Conservation (phyloP, 2,888 invertebrate species). For the Agrilus biguttatus region DNA sequence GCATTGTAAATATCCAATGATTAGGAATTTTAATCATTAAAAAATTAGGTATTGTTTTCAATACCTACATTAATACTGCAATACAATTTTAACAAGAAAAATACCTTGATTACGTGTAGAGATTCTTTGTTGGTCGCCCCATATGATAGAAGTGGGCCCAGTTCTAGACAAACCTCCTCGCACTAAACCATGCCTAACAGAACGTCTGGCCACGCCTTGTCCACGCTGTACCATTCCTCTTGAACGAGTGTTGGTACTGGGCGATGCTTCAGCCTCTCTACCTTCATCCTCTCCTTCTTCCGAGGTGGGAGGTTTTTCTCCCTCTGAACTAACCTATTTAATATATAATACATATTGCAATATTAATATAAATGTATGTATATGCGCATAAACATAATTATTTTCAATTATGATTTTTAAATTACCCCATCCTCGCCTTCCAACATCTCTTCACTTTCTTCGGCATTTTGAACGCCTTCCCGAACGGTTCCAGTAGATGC, state of each 20-base stretch:
- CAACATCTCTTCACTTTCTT: slow-evolving; percentile 21
- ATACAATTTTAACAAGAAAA: too few species aligned
- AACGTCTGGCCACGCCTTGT: slow-evolving; percentile 13
- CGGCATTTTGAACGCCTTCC: slow-evolving; percentile 18
- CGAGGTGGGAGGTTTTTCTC: slow-evolving; percentile 40
- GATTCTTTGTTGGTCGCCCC: slow-evolving; percentile 28
- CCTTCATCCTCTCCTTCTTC: slow-evolving; percentile 51
- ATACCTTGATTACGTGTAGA: background rate
- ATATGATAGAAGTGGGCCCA: slow-evolving; percentile 48
- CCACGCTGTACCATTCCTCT: slow-evolving; percentile 16
- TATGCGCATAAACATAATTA: background rate
- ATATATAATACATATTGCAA: background rate
- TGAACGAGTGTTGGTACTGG: slow-evolving; percentile 41
- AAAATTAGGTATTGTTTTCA: too few species aligned
- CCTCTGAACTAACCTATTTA: slow-evolving; percentile 41
- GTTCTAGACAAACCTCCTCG: slow-evolving; percentile 25
- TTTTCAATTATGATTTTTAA: background rate
- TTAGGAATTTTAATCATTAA: too few species aligned
- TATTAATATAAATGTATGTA: background rate
- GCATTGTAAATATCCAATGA: too few species aligned
- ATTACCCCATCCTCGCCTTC: slow-evolving; percentile 29
- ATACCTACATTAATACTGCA: too few species aligned
- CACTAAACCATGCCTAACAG: slow-evolving; percentile 18
- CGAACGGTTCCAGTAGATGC: slow-evolving; percentile 25
- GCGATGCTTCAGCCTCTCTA: slow-evolving; percentile 67